phyloP scores from a whole-genome alignment of 2,113 vertebrate genomes.

The Nycticorax nycticorax region DNA sequence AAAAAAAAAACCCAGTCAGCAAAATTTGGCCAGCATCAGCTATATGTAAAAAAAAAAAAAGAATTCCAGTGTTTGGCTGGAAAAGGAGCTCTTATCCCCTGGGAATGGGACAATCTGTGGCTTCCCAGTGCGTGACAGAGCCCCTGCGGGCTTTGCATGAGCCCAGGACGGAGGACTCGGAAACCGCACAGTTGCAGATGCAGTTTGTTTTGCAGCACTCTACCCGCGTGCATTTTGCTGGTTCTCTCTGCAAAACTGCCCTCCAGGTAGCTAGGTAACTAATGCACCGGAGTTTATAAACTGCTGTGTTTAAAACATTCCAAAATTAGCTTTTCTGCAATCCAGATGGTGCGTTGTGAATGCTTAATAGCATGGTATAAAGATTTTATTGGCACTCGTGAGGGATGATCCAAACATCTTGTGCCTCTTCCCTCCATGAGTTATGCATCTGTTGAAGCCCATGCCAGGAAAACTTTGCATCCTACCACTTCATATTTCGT shows the following conservation, averaged over 20 bases:
- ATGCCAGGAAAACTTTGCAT: slow-evolving; percentile 6
- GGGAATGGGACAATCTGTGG: background rate
- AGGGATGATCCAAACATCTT: background rate
- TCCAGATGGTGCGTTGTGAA: slow-evolving; percentile 19
- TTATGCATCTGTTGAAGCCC: background rate
- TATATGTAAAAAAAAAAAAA: background rate
- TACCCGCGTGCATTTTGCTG: background rate
- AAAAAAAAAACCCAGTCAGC: background rate
- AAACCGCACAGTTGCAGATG: fast-evolving
- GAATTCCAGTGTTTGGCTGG: background rate
- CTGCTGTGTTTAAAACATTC: slow-evolving; percentile 5
- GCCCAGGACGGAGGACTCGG: background rate
- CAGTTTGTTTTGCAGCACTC: background rate
- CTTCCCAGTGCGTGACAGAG: fast-evolving
- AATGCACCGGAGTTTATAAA: background rate
- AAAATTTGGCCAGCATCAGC: background rate
- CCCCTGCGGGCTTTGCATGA: background rate
- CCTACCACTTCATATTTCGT: background rate
- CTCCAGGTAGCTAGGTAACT: slow-evolving; percentile 29
- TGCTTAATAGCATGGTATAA: background rate
- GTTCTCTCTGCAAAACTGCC: background rate
- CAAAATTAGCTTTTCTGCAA: slow-evolving; percentile 29
- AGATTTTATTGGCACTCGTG: background rate
- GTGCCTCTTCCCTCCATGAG: background rate
- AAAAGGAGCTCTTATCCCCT: background rate